Evolutionary conservation across 1,140 invertebrate species (phyloP).

Genomic region (Drosophila yakuba): DNA sequence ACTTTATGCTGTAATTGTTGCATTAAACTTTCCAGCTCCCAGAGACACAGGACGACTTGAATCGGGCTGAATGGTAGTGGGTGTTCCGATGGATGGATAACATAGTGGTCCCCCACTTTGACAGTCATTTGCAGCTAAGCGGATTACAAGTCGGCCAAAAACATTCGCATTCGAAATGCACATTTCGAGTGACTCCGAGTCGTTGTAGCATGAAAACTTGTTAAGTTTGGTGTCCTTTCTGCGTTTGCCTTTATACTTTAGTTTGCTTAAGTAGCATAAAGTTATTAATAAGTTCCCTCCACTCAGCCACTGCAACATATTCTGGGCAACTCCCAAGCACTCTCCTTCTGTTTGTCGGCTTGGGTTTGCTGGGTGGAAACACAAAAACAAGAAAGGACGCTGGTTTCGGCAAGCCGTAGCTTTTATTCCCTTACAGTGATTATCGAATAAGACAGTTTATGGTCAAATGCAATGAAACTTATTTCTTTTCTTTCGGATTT

Average conservation of each 20-base stretch:
- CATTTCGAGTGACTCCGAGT: slow-evolving; percentile 45
- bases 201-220: slow-evolving; percentile 55
- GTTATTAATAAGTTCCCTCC: slow-evolving; percentile 75
- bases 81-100: background rate
- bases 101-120: slow-evolving; percentile 30
- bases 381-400: background rate
- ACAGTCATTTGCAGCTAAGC: slow-evolving; percentile 59
- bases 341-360: slow-evolving; percentile 38
- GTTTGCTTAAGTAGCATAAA: slow-evolving; percentile 75
- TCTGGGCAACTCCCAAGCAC: slow-evolving; percentile 2
- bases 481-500: too few species aligned
- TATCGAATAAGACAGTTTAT: too few species aligned
- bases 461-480: too few species aligned
- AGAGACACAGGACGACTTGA: slow-evolving; percentile 8
- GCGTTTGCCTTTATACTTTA: slow-evolving; percentile 46
- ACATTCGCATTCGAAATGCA: slow-evolving; percentile 57
- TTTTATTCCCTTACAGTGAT: too few species aligned
- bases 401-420: too few species aligned
- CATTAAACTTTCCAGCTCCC: slow-evolving; percentile 47
- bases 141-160: slow-evolving; percentile 61
- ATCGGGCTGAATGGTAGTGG: background rate
- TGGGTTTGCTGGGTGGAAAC: slow-evolving; percentile 8
- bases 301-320: slow-evolving; percentile 51
- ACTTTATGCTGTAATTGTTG: slow-evolving; percentile 62
- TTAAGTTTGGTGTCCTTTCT: slow-evolving; percentile 40